phyloP scores from a whole-genome alignment of 2,113 vertebrate genomes.

The Paramormyrops kingsleyae region DNA sequence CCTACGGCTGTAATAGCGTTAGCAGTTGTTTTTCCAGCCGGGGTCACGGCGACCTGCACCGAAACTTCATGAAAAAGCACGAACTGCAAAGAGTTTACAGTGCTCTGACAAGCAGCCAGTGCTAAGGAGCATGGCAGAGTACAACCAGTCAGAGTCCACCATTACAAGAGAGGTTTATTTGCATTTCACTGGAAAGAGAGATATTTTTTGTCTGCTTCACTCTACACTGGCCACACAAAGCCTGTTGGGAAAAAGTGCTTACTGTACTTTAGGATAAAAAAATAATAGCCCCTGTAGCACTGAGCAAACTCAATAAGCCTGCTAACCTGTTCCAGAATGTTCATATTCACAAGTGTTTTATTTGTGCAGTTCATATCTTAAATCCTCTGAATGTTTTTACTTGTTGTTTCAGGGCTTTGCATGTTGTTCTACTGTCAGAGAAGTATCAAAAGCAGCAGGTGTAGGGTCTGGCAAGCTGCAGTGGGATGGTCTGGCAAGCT shows the following conservation, averaged over 20 bases:
- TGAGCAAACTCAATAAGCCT: background rate
- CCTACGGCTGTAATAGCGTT: background rate
- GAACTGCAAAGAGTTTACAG: background rate
- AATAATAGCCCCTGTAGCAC: background rate
- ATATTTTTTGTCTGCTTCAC: background rate
- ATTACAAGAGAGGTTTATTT: background rate
- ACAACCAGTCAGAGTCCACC: background rate
- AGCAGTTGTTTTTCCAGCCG: constrained; percentile 10
- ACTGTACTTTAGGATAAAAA: background rate
- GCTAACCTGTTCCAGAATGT: background rate
- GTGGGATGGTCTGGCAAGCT: no score
- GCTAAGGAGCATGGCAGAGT: background rate
- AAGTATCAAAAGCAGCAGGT: background rate
- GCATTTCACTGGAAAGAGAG: background rate
- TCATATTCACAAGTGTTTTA: background rate
- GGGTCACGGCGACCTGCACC: background rate
- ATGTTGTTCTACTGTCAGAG: background rate
- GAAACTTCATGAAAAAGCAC: background rate
- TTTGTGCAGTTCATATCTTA: background rate
- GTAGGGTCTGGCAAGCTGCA: background rate
- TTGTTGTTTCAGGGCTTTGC: background rate
- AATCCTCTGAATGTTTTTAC: background rate
- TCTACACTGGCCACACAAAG: background rate
- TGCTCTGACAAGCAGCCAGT: background rate
- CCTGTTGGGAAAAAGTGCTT: background rate